Evolutionary conservation across 2,888 invertebrate genomes (phyloP), one percentile per base, ranked within the genome.

Genomic region (Vesta saturnalis): DNA sequence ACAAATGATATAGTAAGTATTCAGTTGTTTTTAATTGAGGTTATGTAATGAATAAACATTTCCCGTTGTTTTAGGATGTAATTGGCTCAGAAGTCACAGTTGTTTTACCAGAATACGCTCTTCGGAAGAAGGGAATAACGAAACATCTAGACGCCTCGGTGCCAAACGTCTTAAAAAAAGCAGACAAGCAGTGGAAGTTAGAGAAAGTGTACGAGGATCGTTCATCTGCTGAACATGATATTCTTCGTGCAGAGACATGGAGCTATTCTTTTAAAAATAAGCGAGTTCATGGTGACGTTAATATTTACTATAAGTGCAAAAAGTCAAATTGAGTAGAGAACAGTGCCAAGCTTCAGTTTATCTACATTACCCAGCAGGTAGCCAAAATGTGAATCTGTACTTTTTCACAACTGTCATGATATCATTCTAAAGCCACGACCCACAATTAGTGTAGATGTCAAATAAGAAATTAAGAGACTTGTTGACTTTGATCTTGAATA

Each of bases 381-480:
- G 43, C 43, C 43, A 43, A 43, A 43, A 43, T 43, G 43, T 43
- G 10, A 43, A 43, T 43, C 43, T 43, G 2, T 5, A 43, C 43
- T 43, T 43, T 43, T 12, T 43, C 43, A 43, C 43, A 43, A 43
- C 43, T 43, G 43, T 43, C 12, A 43, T 43, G 43, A 43, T 43
- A 43, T 43, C 10, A 5, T 43, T 43, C 43, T 43, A 43, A 43
- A 43, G 10, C 10, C 43, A 43, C 43, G n/a, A 14, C 43, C 14
- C 43, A 43, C 2, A 16, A 47, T 16, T 6, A 47, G 47, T 47
- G 47, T 47, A 47, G 47, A 47, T 16, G 47, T 47, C 16, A 47
- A 47, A 47, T 15, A 47, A 47, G 47, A 47, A 47, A 47, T 47
- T 47, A 47, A 47, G 47, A 47, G 15, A 47, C 47, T 47, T 15